A percentile compares a stretch with the other conserved stretches of the same genome.
These are phyloP conservation scores for Hesperia comma DNA, from an alignment of 2,888 invertebrate genomes.

Conservation along the genomic window DNA sequence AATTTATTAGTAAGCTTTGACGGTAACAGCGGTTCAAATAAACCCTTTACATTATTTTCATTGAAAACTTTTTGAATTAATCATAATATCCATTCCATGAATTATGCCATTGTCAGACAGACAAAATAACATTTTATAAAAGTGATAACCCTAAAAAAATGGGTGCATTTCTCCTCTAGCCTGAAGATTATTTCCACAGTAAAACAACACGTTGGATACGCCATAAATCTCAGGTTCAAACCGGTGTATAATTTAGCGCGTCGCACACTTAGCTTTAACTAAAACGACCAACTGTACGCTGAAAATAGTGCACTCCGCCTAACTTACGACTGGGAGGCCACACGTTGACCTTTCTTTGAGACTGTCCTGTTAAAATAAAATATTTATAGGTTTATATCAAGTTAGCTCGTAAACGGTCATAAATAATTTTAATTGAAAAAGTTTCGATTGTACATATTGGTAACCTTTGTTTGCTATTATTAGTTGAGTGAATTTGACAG, in stretches of 20 bases:
- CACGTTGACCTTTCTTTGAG: background rate
- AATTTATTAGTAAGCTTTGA: too few species aligned
- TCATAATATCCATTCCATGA: too few species aligned
- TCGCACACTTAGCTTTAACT: conserved; percentile 17
- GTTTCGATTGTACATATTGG: too few species aligned
- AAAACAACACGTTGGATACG: conserved; percentile 12
- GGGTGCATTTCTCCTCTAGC: background rate
- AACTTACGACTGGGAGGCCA: conserved; percentile 11
- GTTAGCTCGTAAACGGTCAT: too few species aligned
- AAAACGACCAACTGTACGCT: conserved; percentile 15
- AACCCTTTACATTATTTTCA: too few species aligned
- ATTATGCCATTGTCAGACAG: background rate
- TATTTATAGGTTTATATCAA: too few species aligned
- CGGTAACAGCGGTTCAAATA: too few species aligned
- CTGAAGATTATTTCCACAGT: background rate
- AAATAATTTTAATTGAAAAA: too few species aligned
- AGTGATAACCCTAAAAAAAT: background rate
- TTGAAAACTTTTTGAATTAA: too few species aligned
- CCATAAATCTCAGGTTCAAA: conserved; percentile 31
- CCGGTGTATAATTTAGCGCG: conserved; percentile 23
- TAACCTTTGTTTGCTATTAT: too few species aligned
- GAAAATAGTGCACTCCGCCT: conserved; percentile 21
- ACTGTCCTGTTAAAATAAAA: background rate
- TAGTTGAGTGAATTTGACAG: too few species aligned
- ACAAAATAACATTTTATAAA: background rate